Conservation (phyloP, 2,113 vertebrate species). For the Oriolus oriolus region DNA sequence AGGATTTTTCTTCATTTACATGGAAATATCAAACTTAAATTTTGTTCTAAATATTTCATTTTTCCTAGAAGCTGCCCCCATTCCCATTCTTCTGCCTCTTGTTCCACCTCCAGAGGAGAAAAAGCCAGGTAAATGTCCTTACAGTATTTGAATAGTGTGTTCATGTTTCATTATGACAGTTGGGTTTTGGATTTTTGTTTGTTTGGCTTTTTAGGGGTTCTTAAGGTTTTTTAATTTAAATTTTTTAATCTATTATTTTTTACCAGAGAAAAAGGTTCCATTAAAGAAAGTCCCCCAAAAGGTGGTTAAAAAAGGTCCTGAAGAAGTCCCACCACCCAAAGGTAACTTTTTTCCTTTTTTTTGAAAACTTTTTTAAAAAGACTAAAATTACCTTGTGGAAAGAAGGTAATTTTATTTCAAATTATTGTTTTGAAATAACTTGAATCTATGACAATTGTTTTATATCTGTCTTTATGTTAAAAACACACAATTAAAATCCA, state of each 20-base stretch:
- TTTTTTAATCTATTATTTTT: background rate
- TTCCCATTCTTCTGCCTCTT: conserved; percentile 69
- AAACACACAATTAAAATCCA: background rate
- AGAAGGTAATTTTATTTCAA: too few relatives aligned
- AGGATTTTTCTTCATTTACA: background rate
- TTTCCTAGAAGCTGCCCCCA: conserved; percentile 39
- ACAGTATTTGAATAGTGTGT: background rate
- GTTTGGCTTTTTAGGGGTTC: background rate
- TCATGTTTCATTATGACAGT: background rate
- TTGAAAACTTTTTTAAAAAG: background rate
- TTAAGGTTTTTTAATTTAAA: background rate
- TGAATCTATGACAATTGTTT: background rate
- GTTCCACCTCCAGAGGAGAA: conserved; percentile 70
- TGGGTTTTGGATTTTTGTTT: background rate
- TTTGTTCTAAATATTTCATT: conserved; percentile 54
- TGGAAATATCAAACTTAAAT: background rate
- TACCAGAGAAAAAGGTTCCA: conserved; percentile 65
- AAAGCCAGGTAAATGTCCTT: conserved; percentile 60
- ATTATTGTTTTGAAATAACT: background rate
- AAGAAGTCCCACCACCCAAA: conserved; percentile 65
- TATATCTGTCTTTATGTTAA: background rate
- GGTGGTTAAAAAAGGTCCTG: conserved; percentile 63
- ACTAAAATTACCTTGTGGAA: background rate
- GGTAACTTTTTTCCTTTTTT: conserved; percentile 35
- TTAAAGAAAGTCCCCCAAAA: conserved; percentile 74